Evolutionary conservation across 2,113 vertebrate species (phyloP).

Genomic region (Formicarius rufipectus): DNA sequence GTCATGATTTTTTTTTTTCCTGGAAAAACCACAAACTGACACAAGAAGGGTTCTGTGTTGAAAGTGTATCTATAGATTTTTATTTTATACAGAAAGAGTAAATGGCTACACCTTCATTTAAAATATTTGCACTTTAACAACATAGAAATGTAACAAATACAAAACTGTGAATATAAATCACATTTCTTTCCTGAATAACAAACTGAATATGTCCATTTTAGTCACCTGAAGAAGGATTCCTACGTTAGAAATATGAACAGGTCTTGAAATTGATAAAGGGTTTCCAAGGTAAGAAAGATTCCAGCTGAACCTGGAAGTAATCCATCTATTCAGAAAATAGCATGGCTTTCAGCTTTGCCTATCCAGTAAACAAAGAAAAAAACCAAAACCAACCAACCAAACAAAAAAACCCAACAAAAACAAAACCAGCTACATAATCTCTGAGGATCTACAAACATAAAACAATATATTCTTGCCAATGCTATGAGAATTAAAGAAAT

Average conservation of each 20-base stretch:
- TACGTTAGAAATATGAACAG: not conserved
- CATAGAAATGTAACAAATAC: not conserved
- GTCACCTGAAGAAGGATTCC: not conserved
- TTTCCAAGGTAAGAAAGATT: conserved; percentile 21
- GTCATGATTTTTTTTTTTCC: not conserved
- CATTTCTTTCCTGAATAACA: not conserved
- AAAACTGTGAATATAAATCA: not conserved
- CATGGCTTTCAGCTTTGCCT: not conserved
- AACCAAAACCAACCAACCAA: too few relatives aligned
- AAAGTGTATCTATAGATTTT: not conserved
- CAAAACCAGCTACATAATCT: not conserved
- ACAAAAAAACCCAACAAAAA: not conserved
- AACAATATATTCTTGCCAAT: not conserved
- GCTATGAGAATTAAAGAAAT: not conserved
- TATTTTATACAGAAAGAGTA: not conserved
- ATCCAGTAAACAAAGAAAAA: not conserved
- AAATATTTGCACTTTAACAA: not conserved
- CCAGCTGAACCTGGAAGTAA: not conserved
- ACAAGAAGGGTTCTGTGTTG: not conserved
- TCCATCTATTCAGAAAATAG: not conserved
- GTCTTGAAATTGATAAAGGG: conserved; percentile 3
- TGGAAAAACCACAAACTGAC: not conserved
- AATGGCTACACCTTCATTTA: not conserved
- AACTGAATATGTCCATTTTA: not conserved
- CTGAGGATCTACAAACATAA: not conserved